These are phyloP conservation scores for Macrotis lagotis DNA, from an alignment of 2,113 vertebrate genomes.

Conservation along the genomic window DNA sequence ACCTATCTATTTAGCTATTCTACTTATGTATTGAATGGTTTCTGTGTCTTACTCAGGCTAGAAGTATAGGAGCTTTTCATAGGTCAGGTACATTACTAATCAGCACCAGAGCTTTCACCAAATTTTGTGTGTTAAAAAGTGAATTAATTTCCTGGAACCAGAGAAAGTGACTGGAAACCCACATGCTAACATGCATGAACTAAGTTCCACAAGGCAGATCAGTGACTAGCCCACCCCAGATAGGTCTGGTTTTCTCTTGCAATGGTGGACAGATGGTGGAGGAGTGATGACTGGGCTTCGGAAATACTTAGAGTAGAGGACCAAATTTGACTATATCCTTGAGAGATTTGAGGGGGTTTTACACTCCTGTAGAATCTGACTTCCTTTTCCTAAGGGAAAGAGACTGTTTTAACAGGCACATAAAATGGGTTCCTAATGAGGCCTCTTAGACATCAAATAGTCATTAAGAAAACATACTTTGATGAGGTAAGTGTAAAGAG, in stretches of 20 bases:
- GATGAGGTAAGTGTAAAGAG: constrained; percentile 70
- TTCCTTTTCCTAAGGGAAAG: constrained; percentile 52
- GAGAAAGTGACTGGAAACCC: background rate
- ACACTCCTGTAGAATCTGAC: constrained; percentile 35
- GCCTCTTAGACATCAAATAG: constrained; percentile 65
- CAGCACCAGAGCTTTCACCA: background rate
- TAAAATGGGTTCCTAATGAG: constrained; percentile 66
- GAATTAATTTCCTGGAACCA: background rate
- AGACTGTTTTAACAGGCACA: constrained; percentile 48
- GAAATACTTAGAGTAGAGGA: constrained; percentile 36
- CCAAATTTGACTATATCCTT: constrained; percentile 41
- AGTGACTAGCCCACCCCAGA: background rate
- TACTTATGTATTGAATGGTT: no score
- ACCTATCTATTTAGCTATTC: background rate
- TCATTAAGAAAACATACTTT: constrained; percentile 52
- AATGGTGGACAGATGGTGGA: background rate
- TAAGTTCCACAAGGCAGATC: background rate
- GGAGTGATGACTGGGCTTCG: constrained; percentile 39
- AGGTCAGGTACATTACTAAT: background rate
- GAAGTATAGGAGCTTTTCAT: background rate
- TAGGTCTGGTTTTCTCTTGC: constrained; percentile 20
- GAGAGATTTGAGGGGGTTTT: constrained; percentile 7
- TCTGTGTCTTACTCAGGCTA: background rate
- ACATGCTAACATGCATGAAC: background rate
- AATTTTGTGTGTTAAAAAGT: background rate